Conservation (phyloP, 2,888 invertebrate species). For the Nymphalis polychloros region DNA sequence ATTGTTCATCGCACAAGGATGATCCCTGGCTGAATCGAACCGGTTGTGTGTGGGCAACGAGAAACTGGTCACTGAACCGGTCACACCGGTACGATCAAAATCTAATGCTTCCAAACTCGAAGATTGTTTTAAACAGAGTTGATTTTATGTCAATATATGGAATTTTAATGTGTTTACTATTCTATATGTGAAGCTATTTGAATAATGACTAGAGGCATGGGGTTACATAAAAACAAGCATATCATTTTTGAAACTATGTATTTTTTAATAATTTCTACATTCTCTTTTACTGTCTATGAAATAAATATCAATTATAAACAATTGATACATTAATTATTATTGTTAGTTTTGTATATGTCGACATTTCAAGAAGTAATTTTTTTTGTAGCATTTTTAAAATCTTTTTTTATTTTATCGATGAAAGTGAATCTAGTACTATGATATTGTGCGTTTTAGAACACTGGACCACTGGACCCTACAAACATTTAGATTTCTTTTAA, state of each 20-base stretch:
- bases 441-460: conserved; percentile 80
- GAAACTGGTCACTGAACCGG: conserved; percentile 49
- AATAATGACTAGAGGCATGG: conserved; percentile 35
- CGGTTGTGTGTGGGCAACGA: conserved; percentile 48
- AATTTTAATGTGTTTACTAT: conserved; percentile 46
- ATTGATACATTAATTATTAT: conserved; percentile 78
- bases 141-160: conserved; percentile 59
- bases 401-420: conserved; percentile 55
- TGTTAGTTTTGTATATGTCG: conserved; percentile 77
- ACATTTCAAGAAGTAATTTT: conserved; percentile 74
- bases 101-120: conserved; percentile 47
- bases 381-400: conserved; percentile 67
- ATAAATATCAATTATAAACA: conserved; percentile 80
- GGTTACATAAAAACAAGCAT: conserved; percentile 55
- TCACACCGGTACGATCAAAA: conserved; percentile 47
- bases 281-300: conserved; percentile 77
- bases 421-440: conserved; percentile 78
- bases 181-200: conserved; percentile 22
- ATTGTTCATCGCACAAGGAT: conserved; percentile 20
- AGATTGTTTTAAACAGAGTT: conserved; percentile 48
- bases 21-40: conserved; percentile 45
- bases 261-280: conserved; percentile 79
- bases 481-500: conserved; percentile 79
- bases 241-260: conserved; percentile 78
- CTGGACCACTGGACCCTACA: conserved; percentile 82